phyloP scores from a whole-genome alignment of 1,140 invertebrate species.

The Panulirus ornatus region DNA sequence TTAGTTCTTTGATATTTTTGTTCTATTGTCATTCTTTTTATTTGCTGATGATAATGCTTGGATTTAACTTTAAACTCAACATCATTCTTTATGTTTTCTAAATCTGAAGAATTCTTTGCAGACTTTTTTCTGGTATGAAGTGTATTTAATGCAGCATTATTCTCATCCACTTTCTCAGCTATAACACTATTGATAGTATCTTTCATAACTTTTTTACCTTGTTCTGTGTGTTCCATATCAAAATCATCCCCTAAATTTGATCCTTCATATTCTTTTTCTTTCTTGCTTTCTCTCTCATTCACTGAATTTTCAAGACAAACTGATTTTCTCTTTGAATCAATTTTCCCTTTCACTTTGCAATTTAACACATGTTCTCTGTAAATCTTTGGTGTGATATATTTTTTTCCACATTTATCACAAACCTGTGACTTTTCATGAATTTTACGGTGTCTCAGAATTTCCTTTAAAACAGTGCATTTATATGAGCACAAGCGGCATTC shows the following conservation, averaged over 20 bases:
- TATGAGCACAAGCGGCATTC: conserved; percentile 42
- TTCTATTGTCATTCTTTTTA: conserved; percentile 20
- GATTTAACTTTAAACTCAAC: conserved; percentile 48
- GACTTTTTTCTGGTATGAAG: neutral
- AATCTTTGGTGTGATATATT: conserved; percentile 24
- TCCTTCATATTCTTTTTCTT: neutral
- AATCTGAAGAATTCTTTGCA: neutral
- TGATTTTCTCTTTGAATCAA: neutral
- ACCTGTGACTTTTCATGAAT: conserved; percentile 22
- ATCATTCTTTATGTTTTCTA: conserved; percentile 13
- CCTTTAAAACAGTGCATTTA: conserved; percentile 18
- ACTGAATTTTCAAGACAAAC: neutral
- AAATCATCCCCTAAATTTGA: neutral
- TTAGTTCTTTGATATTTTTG: neutral
- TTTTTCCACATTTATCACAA: conserved; percentile 54
- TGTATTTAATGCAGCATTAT: neutral
- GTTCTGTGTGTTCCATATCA: conserved; percentile 8
- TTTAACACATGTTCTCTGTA: conserved; percentile 21
- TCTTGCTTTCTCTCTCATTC: neutral
- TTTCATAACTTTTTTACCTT: neutral
- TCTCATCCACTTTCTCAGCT: neutral
- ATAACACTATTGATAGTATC: neutral
- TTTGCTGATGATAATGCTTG: conserved; percentile 51
- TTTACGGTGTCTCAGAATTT: conserved; percentile 30
- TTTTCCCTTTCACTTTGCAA: conserved; percentile 13